A percentile compares a stretch with the other conserved stretches of the same genome.
phyloP scores from a whole-genome alignment of 1,140 invertebrate genomes.

The Diachasma alloeum region DNA sequence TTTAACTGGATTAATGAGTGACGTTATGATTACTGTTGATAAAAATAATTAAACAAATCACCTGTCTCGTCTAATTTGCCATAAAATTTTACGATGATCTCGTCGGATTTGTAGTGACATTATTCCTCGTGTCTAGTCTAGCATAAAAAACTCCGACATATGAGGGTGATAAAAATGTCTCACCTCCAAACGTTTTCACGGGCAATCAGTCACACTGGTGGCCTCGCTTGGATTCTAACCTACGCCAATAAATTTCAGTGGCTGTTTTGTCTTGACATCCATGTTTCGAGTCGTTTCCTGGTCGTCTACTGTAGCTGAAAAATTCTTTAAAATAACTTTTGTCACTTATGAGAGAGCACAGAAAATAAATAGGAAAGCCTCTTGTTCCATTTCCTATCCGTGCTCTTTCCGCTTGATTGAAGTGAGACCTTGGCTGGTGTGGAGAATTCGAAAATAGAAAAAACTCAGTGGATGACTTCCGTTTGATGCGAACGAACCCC shows the following conservation, averaged over 20 bases:
- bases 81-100: neutral
- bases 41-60: too few relatives aligned
- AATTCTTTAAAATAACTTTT: neutral
- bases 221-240: slow-evolving; percentile 28
- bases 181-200: neutral
- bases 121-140: neutral
- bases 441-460: slow-evolving; percentile 31
- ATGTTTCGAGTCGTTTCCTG: slow-evolving; percentile 28
- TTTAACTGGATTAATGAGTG: too few relatives aligned
- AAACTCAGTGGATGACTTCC: neutral
- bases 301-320: slow-evolving; percentile 8
- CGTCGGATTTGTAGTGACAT: neutral
- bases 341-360: neutral
- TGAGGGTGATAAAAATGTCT: slow-evolving; percentile 3
- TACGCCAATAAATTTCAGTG: slow-evolving; percentile 39
- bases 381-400: neutral
- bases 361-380: neutral
- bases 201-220: neutral
- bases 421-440: slow-evolving; percentile 8
- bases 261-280: slow-evolving; percentile 20
- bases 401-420: neutral
- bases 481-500: slow-evolving; percentile 22
- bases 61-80: neutral
- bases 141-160: neutral
- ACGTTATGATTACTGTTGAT: too few relatives aligned